Conservation (phyloP, 1,140 invertebrate species). For the Formica selysi region DNA sequence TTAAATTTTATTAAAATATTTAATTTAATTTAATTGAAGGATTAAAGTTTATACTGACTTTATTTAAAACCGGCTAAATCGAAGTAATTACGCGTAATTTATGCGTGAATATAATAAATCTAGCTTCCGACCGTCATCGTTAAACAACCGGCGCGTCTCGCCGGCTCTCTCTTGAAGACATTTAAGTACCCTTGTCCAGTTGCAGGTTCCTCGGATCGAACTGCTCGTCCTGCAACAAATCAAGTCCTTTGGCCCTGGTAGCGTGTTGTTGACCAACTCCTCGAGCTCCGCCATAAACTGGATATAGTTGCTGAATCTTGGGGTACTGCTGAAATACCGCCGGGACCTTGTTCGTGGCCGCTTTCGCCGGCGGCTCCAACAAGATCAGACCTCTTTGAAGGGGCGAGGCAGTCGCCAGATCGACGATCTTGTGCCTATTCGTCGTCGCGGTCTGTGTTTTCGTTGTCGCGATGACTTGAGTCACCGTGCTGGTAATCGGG, state of each 20-base stretch:
- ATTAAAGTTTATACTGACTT: neutral
- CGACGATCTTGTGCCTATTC: conserved; percentile 35
- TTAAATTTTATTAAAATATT: conserved; percentile 21
- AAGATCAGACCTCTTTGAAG: conserved; percentile 81
- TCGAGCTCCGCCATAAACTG: conserved; percentile 84
- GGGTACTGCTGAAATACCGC: conserved; percentile 91
- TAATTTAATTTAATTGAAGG: neutral
- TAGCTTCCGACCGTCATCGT: conserved; percentile 43
- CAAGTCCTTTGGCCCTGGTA: conserved; percentile 84
- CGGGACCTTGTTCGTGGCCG: conserved; percentile 88
- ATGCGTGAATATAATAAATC: neutral
- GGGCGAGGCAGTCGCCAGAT: conserved; percentile 62
- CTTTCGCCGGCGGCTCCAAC: conserved; percentile 79
- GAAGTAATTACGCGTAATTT: neutral
- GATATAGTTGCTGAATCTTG: conserved; percentile 92
- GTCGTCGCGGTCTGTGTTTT: conserved; percentile 60
- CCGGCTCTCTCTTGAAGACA: neutral
- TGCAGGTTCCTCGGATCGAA: conserved; percentile 84
- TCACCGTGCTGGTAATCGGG: conserved; percentile 59
- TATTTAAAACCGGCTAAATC: neutral
- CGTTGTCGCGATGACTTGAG: conserved; percentile 61
- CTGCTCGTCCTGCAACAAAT: conserved; percentile 84
- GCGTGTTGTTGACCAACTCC: conserved; percentile 80
- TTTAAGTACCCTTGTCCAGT: conserved; percentile 82
- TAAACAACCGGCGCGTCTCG: conserved; percentile 19